Evolutionary conservation across 2,113 vertebrate genomes (phyloP).

Genomic region (Lamprologus speciosus): DNA sequence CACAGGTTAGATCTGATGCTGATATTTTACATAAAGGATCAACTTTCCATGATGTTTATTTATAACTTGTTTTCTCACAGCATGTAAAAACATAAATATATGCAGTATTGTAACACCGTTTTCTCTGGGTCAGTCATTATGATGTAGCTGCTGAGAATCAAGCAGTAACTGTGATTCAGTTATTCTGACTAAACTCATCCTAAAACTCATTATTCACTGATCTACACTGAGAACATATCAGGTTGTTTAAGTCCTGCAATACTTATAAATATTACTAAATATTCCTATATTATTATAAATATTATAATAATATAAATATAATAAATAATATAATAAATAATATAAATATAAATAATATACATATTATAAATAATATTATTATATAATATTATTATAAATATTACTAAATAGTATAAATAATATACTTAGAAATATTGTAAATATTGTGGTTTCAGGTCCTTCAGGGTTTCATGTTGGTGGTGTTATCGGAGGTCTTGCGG

Average conservation of each 20-base stretch:
- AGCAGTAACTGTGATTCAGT: neutral
- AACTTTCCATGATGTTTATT: neutral
- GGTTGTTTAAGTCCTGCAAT: neutral
- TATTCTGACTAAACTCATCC: neutral
- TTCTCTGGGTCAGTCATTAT: neutral
- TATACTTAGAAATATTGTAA: neutral
- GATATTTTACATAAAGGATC: neutral
- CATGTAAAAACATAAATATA: neutral
- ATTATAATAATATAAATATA: too few relatives aligned
- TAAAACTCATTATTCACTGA: neutral
- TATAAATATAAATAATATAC: too few relatives aligned
- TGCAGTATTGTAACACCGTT: neutral
- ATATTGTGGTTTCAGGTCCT: neutral
- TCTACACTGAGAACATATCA: neutral
- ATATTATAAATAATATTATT: too few relatives aligned
- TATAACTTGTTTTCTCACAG: rapidly evolving
- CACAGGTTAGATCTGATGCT: neutral
- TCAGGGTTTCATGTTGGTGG: neutral
- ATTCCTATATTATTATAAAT: too few relatives aligned
- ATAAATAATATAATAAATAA: too few relatives aligned
- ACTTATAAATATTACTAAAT: neutral
- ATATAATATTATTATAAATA: too few relatives aligned
- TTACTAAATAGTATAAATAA: too few relatives aligned
- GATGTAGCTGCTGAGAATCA: neutral
- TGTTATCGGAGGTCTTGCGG: rapidly evolving